A percentile compares a stretch with the other conserved stretches of the same genome.
These are phyloP conservation scores for Leptinotarsa lineolata DNA, from an alignment of 1,140 invertebrate species.

Conservation along the genomic window DNA sequence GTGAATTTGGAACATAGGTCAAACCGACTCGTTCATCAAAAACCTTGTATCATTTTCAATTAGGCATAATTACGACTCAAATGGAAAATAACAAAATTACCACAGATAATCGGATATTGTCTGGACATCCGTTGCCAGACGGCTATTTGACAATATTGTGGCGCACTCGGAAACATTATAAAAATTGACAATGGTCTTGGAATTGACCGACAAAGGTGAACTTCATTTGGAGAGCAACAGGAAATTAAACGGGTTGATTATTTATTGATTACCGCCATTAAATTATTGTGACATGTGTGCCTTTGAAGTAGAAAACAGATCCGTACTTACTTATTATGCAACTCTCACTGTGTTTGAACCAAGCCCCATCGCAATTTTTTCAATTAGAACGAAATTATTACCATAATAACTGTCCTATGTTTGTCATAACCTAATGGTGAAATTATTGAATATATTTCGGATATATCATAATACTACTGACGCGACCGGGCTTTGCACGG, in stretches of 20 bases:
- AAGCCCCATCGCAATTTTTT: no score
- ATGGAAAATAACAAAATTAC: conserved; percentile 4
- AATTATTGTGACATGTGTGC: neutral
- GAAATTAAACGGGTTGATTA: conserved; percentile 18
- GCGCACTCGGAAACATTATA: neutral
- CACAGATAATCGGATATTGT: neutral
- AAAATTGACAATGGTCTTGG: conserved; percentile 23
- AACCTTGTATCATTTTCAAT: no score
- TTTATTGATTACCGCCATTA: neutral
- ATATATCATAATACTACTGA: no score
- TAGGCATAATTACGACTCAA: neutral
- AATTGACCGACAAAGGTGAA: conserved; percentile 14
- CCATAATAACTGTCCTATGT: no score
- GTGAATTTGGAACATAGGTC: no score
- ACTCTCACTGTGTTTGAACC: no score
- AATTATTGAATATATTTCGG: no score
- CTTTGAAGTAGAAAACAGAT: neutral
- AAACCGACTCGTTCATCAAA: no score
- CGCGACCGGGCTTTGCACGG: no score
- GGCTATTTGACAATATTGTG: neutral
- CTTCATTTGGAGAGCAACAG: conserved; percentile 1
- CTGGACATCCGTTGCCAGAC: neutral
- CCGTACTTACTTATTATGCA: neutral
- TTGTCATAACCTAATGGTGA: no score
- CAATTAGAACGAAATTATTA: no score